Conservation (phyloP, 2,888 invertebrate species). For the Leistus spinibarbis region DNA sequence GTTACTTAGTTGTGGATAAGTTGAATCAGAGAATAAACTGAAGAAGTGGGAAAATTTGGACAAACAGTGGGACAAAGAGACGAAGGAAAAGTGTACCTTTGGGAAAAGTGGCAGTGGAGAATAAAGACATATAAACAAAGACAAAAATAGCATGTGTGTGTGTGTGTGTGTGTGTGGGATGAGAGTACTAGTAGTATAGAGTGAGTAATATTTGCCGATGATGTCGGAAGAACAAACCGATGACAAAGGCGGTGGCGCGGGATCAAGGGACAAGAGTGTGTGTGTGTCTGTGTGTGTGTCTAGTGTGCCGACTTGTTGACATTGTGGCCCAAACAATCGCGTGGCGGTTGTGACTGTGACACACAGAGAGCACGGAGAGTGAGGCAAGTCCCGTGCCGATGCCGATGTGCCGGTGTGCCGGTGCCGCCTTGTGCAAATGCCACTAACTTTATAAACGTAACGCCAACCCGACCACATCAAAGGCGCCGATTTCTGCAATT, state of each 20-base stretch:
- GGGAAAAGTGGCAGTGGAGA: not conserved
- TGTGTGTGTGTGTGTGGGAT: not conserved
- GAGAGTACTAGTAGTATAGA: not conserved
- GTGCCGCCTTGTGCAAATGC: not conserved
- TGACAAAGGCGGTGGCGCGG: not conserved
- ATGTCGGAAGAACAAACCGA: not conserved
- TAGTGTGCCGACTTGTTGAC: not conserved
- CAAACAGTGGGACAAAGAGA: too few relatives aligned
- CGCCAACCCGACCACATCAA: not conserved
- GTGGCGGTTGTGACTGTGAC: too few relatives aligned
- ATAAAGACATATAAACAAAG: not conserved
- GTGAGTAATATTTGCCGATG: not conserved
- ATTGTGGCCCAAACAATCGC: not conserved
- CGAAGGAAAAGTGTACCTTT: not conserved
- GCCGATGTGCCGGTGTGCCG: too few relatives aligned
- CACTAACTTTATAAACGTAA: not conserved
- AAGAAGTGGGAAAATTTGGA: too few relatives aligned
- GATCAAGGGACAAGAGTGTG: too few relatives aligned
- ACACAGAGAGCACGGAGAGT: too few relatives aligned
- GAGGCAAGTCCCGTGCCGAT: too few relatives aligned
- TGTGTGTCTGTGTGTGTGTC: too few relatives aligned
- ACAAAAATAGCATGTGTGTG: not conserved
- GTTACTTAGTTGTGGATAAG: too few relatives aligned
- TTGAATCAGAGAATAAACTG: too few relatives aligned
- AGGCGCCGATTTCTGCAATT: conserved; percentile 4